Evolutionary conservation across 2,797 vertebrate species (phyloP), one percentile per base, ranked within the genome.

Genomic region (Chelmon rostratus): DNA sequence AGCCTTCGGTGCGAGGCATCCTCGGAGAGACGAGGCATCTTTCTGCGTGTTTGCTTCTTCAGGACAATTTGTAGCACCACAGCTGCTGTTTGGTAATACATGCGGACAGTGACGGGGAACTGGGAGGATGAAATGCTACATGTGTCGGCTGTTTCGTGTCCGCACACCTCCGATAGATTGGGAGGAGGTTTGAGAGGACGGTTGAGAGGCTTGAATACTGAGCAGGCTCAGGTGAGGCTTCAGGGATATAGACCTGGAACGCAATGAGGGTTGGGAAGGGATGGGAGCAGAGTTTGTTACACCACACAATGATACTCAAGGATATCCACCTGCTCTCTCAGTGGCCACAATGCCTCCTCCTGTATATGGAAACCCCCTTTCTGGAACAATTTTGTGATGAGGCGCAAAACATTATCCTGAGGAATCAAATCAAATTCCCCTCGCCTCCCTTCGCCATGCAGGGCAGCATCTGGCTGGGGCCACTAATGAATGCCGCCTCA

Each of bases 401-500:
- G 82, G 53, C 62, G 61, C 81, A 81, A 86, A 79, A 44, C 66
- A 89, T 90, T 86, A 84, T 89, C 78, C 74, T 2, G 74, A 78
- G 69, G 73, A 87, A 80, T 91, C 86, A 83, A 89, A 90, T 90
- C 79, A 81, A 84, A 89, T 76, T 61, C n/a, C 19, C 35, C 44
- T 40, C 10, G 8, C 65, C 74, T 68, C 47, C 56, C 78, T 57
- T 69, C 72, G 50, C 42, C 49, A 78, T 69, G 68, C 53, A 6
- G 78, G 8, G 59, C 81, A 69, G 86, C 89, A 77, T 89, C 88
- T 92, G 91, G 83, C 76, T 3, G 31, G 28, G 70, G 85, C 62
- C 74, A 57, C 75, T 94, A 93, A 92, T 90, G 91, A 90, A 93
- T 87, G 88, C 87, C 59, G 74, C 87, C 88, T 91, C 85, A 75